Percentiles rank a stretch among this genome's conserved stretches.
phyloP scores from a whole-genome alignment of 2,113 vertebrate species.

The Bothrops jararaca region DNA sequence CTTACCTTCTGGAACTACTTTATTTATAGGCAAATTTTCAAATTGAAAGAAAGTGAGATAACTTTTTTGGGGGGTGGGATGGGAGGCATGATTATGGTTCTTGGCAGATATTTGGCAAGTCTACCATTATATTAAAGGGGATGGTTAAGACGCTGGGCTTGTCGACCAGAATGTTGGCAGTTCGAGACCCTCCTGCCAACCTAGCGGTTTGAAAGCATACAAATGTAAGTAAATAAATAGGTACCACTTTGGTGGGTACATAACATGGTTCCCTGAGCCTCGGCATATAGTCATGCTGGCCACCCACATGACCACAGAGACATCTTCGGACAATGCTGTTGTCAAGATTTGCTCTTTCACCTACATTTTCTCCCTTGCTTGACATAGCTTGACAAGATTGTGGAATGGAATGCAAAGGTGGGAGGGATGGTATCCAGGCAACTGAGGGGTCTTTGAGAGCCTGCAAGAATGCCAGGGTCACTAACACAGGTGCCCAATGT shows the following conservation, averaged over 20 bases:
- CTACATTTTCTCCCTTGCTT: too few relatives aligned
- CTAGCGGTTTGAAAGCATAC: not conserved
- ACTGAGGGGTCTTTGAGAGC: too few relatives aligned
- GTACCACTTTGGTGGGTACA: not conserved
- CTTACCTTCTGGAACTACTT: slow-evolving; percentile 47
- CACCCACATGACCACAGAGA: not conserved
- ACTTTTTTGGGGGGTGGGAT: not conserved
- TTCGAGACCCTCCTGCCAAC: not conserved
- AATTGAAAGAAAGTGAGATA: slow-evolving; percentile 21
- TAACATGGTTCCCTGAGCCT: not conserved
- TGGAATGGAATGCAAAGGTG: too few relatives aligned
- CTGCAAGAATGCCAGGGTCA: too few relatives aligned
- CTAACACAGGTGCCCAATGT: too few relatives aligned
- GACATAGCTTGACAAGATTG: too few relatives aligned
- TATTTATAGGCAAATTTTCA: slow-evolving; percentile 50
- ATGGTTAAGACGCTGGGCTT: not conserved
- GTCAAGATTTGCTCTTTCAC: too few relatives aligned
- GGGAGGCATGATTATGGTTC: slow-evolving; percentile 25
- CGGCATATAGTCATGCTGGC: not conserved
- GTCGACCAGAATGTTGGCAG: not conserved
- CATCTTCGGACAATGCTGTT: not conserved
- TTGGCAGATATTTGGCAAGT: slow-evolving; percentile 40
- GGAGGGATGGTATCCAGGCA: too few relatives aligned
- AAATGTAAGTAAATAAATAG: not conserved
- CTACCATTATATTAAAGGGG: not conserved